Evolutionary conservation across 1,140 invertebrate genomes (phyloP), one percentile per base, ranked within the genome.

Genomic region (Sesamia nonagrioides): DNA sequence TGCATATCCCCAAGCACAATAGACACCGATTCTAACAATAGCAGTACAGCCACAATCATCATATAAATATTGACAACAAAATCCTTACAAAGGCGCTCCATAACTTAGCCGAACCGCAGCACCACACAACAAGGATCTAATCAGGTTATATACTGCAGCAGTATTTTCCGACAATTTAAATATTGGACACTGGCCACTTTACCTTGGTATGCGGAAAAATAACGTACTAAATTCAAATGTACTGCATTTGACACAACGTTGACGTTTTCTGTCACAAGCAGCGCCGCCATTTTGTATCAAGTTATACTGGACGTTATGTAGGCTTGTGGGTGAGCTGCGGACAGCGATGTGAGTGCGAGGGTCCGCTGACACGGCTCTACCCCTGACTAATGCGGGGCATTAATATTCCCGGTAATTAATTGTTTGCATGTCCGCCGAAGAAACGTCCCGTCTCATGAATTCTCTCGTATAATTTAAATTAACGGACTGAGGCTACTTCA

Each of bases 401-500:
- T 94, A 90, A 94, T 92, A 92, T 89, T 89, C 86, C 84, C 77
- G 58, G 88, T 94, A 92, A 94, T 94, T 94, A 94, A 94, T 94
- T 91, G 92, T 94, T 94, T 86, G 91, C 92, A 92, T 92, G 91
- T 94, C 91, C 89, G 84, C 83, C 82, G 83, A 91, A 91, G 88
- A 91, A 89, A 88, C 84, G 84, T 85, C 87, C 87, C 84, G 83
- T 83, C 86, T 83, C 85, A 76, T 77, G 86, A 86, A 85, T 87
- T 78, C 83, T 84, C 87, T 71, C 80, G 73, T 88, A 86, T 90
- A 86, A 91, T 89, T 91, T 88, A 89, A 89, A 89, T 90, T 90
- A 88, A 89, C 86, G 89, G 82, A 88, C 83, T 79, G 86, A 81
- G 82, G 82, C 83, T 83, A 84, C 81, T 66, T 56, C 63, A 74